Percentiles rank a stretch among this genome's conserved stretches.
Evolutionary conservation across 35 echinoderm and acorn worm species (phyloP).

Genomic region (Apostichopus japonicus): DNA sequence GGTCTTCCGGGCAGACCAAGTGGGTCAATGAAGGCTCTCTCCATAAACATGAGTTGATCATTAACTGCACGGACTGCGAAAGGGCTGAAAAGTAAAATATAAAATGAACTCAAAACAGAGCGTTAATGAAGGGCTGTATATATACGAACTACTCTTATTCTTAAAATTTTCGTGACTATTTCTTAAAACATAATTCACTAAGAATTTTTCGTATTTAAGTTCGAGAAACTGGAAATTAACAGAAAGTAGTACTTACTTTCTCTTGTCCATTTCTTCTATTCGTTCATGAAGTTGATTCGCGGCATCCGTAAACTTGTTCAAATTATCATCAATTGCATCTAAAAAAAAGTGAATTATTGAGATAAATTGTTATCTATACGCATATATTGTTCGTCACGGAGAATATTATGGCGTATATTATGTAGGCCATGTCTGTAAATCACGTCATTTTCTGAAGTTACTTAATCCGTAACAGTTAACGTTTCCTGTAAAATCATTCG

Average conservation of each 20-base stretch:
- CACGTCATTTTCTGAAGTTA: too few species aligned
- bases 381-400: background rate
- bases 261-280: slow-evolving; percentile 46
- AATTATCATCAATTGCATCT: slow-evolving; percentile 81
- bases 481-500: background rate
- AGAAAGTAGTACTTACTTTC: background rate
- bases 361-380: background rate
- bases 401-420: background rate
- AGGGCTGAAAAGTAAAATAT: slow-evolving; percentile 55
- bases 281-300: slow-evolving; percentile 53
- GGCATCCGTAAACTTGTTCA: slow-evolving; percentile 61
- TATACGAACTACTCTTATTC: too few species aligned
- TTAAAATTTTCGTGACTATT: too few species aligned
- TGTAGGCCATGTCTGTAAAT: too few species aligned
- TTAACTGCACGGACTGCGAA: slow-evolving; percentile 87
- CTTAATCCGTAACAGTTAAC: background rate
- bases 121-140: too few species aligned
- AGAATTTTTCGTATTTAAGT: too few species aligned
- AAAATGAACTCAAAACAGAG: too few species aligned
- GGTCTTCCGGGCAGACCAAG: slow-evolving; percentile 82
- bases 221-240: background rate
- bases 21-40: slow-evolving; percentile 91
- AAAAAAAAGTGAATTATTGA: background rate
- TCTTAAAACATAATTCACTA: too few species aligned
- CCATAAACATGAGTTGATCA: slow-evolving; percentile 86